Evolutionary conservation across 92 coral and sea anemone species (phyloP).

Genomic region (Porites divaricata): DNA sequence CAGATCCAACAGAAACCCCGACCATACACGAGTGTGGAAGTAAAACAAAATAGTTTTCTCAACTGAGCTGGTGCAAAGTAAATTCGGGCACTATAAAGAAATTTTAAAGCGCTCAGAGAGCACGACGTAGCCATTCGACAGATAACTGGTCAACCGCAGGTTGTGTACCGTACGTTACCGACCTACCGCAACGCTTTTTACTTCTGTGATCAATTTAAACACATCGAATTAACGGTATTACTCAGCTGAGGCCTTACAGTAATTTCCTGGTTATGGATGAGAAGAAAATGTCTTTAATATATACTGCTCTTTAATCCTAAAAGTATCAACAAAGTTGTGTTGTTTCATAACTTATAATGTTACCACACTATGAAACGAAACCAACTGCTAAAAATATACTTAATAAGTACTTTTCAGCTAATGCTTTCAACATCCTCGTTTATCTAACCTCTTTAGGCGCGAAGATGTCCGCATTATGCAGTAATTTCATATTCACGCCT

Average conservation of each 20-base stretch:
- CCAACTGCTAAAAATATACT: constrained; percentile 33
- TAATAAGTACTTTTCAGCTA: constrained; percentile 3
- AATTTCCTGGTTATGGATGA: background rate
- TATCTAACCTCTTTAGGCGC: constrained; percentile 40
- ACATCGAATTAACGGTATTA: no score
- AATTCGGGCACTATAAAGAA: no score
- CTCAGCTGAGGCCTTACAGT: no score
- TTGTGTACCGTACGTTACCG: no score
- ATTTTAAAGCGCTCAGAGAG: no score
- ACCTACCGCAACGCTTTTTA: no score
- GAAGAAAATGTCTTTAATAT: background rate
- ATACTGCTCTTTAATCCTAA: background rate
- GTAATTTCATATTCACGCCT: constrained; percentile 12
- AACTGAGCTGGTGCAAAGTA: background rate
- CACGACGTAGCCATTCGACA: no score
- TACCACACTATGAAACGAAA: constrained; percentile 13
- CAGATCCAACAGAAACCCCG: background rate
- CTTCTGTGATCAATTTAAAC: no score
- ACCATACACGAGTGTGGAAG: background rate
- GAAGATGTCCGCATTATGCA: constrained; percentile 26
- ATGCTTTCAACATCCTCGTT: constrained; percentile 26
- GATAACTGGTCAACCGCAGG: no score
- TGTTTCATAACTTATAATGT: constrained; percentile 23
- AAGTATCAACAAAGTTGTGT: constrained; percentile 16
- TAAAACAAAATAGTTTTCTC: background rate